Evolutionary conservation across 2,797 vertebrate genomes (phyloP), one percentile per base, ranked within the genome.

Genomic region (Babyrousa celebensis): DNA sequence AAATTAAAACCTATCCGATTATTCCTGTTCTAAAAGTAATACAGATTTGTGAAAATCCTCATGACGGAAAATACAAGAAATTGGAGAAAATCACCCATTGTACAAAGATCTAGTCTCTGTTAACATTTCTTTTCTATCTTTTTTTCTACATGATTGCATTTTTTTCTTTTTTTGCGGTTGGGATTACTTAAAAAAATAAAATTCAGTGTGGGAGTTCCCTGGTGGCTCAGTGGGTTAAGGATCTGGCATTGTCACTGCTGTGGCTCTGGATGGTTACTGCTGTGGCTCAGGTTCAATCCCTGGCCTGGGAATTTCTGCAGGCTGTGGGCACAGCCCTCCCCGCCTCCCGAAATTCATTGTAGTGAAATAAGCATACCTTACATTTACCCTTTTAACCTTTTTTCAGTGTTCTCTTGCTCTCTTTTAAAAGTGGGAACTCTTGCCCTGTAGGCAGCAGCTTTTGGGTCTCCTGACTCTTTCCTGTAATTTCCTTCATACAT

Each of bases 401-500:
- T 92, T 78, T 78, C 4, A 62, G 29, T 40, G 6, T 40, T 25
- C 6, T 56, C 18, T 67, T 32, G 12, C 63, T 62, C 17, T 70
- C 52, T 95, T 62, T 79, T 74, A 71, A 70, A 92, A 89, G 43
- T 60, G 27, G 32, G 40, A 89, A 65, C 16, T 11, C 11, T 40
- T 90, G 62, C 15, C 27, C 65, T 56, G 4, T 9, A 43, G 48
- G 40, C n/a, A 32, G 56, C 21, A 58, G 14, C 6, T 1, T 91
- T 89, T 95, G 82, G 56, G 80, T 92, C 56, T 89, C 18, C 0
- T 40, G 58, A 43, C 8, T 94, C 85, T 94, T 96, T 16, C 62
- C 5, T 32, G 72, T 88, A 10, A 6, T 84, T 78, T 83, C 92
- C 83, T 93, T 96, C 68, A 36, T 40, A 7, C 0, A 1, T 36